These are phyloP conservation scores for Sebastolobus altivelis DNA, from an alignment of 2,797 vertebrate genomes.

Conservation along the genomic window DNA sequence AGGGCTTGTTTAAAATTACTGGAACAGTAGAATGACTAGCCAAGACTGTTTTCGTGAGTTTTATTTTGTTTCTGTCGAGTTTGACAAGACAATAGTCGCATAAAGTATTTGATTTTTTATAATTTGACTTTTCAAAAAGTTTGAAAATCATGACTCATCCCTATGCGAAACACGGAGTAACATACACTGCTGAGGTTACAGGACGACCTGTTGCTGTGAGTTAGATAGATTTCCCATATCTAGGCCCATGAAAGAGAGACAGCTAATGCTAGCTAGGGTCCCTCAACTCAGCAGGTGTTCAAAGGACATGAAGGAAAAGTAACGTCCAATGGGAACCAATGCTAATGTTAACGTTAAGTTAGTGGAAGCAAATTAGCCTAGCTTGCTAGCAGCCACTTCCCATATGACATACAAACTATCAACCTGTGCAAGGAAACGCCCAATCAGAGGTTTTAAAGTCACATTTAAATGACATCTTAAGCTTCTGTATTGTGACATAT, in stretches of 20 bases:
- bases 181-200: too few species aligned
- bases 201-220: too few species aligned
- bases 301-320: not conserved
- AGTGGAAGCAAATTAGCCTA: not conserved
- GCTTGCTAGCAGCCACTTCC: not conserved
- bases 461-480: not conserved
- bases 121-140: too few species aligned
- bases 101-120: too few species aligned
- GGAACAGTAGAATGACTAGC: too few species aligned
- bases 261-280: not conserved
- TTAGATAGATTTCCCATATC: too few species aligned
- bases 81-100: too few species aligned
- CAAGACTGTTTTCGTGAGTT: too few species aligned
- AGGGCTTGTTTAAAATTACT: too few species aligned
- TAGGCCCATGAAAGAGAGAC: not conserved
- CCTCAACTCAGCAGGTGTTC: not conserved
- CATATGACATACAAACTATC: not conserved
- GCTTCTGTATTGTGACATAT: not conserved
- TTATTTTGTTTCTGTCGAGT: too few species aligned
- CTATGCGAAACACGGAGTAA: too few species aligned
- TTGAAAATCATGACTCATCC: too few species aligned
- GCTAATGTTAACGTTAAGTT: not conserved
- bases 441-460: not conserved
- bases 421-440: not conserved
- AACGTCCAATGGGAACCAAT: not conserved